Evolutionary conservation across 2,113 vertebrate genomes (phyloP), one percentile per base, ranked within the genome.

Genomic region (Cromileptes altivelis): DNA sequence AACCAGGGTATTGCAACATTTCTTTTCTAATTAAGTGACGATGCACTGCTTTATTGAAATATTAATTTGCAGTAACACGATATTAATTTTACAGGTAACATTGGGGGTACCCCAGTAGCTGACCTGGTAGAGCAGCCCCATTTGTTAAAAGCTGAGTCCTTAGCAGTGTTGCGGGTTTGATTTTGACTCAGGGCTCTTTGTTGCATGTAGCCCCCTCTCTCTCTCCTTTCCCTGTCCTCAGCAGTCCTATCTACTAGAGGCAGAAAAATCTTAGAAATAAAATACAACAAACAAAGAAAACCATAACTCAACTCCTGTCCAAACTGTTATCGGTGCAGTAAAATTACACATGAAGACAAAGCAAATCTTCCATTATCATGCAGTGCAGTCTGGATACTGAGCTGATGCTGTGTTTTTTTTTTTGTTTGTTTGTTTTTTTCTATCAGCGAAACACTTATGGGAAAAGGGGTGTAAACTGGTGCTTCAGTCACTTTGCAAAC

Each of bases 401-500:
- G 70, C 50, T 72, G 57, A 70, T 23, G 64, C 10, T 42, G 40
- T 42, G 40, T 42, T 42, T 8, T 33, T 6, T 33, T 33, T 33
- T 33, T 37, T 37, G 18, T 53, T 50, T 71, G 27, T 27, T 27
- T 27, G 27, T 55, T 30, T 67, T 62, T 61, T 67, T 18, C 63
- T 85, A 7, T 75, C 53, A 75, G 70, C 50, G 4, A 27, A 77
- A 65, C 70, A 76, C 77, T 78, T 62, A 2, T 11, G 70, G 63
- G 73, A 70, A 56, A 78, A 58, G 17, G 53, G 55, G 49, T 50
- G 57, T 23, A 55, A 81, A 70, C 68, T 55, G 72, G 18, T 42
- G 55, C 27, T 81, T 84, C 80, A 74, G 3, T 56, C 71, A 85
- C 70, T 79, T 82, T 56, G 45, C 73, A 65, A 58, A 72, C 55